Base-by-base conservation (phyloP, 2,888 invertebrate species). In the Bruchidius siliquastri region DNA sequence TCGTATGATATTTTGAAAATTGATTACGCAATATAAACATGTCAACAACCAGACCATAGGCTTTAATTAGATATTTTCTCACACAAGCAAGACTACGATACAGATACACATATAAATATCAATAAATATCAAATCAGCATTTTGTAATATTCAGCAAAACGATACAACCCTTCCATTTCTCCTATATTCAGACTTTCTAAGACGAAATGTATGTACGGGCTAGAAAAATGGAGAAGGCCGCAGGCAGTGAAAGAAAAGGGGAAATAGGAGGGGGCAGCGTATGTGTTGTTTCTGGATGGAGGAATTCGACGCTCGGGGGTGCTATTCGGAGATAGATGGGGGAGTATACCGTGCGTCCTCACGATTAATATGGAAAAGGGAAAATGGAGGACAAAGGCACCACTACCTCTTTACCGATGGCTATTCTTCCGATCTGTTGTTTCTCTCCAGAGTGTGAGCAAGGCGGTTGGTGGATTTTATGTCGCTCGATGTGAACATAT, bases 291-390 rank as follows among this genome's bases (percentile, higher is more conserved):
- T 72, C 72, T 72, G 73, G 49, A 49, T 49, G 49, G 49, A 49
- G 18, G 49, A 3, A 13, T 49, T 49, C 49, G 18, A 49, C 49
- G 73, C 74, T 73, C 74, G 22, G 73, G 72, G 74, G 71, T 73
- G 76, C 72, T 74, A 77, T 76, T 75, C 78, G 74, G 70, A 75
- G 76, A 77, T 76, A 76, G 76, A 76, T 77, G 76, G 74, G 76
- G 78, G 49, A 49, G 49, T 13, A 49, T 3, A 8, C 49, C 49
- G 49, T 69, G 73, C 49, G 49, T 49, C 74, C 74, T 75, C 73
- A 74, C 74, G 77, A 77, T 77, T 77, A 78, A 78, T 78, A 78
- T 76, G 78, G 77, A 78, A 76, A 76, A 77, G 76, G 77, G 77
- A 76, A 76, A 77, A 78, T 78, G 77, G 78, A 75, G 74, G 77